A percentile compares a stretch with the other conserved stretches of the same genome.
phyloP scores from a whole-genome alignment of 2,797 vertebrate species.

The Spondyliosoma cantharus region DNA sequence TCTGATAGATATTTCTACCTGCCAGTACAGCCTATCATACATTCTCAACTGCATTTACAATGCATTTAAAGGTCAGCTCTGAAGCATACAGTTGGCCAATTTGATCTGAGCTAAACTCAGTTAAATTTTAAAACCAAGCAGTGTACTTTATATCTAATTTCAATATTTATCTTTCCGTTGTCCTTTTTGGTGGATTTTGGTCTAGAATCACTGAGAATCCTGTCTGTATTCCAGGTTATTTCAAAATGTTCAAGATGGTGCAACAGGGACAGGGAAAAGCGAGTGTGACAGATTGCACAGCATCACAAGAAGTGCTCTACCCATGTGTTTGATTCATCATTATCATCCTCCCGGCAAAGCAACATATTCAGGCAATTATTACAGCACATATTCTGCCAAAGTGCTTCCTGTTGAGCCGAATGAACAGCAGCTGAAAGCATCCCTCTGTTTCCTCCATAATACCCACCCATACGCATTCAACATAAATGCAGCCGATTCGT shows the following conservation, averaged over 20 bases:
- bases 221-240: background rate
- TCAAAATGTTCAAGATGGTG: background rate
- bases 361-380: slow-evolving; percentile 40
- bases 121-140: background rate
- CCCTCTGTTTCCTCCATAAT: slow-evolving; percentile 42
- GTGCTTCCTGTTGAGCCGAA: slow-evolving; percentile 39
- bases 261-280: background rate
- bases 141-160: background rate
- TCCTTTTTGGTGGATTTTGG: background rate
- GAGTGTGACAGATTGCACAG: slow-evolving; percentile 18
- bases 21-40: too few species aligned
- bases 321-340: slow-evolving; percentile 18
- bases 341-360: slow-evolving; percentile 21
- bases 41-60: too few species aligned
- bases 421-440: slow-evolving; percentile 55
- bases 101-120: background rate
- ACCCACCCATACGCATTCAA: slow-evolving; percentile 34
- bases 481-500: slow-evolving; percentile 36
- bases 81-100: background rate
- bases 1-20: too few species aligned
- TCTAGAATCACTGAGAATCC: background rate
- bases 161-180: background rate
- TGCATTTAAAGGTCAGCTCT: background rate
- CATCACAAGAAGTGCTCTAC: slow-evolving; percentile 11
- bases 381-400: slow-evolving; percentile 33